Evolutionary conservation across 2,888 invertebrate species (phyloP).

Genomic region (Neuroscelio doddi): DNA sequence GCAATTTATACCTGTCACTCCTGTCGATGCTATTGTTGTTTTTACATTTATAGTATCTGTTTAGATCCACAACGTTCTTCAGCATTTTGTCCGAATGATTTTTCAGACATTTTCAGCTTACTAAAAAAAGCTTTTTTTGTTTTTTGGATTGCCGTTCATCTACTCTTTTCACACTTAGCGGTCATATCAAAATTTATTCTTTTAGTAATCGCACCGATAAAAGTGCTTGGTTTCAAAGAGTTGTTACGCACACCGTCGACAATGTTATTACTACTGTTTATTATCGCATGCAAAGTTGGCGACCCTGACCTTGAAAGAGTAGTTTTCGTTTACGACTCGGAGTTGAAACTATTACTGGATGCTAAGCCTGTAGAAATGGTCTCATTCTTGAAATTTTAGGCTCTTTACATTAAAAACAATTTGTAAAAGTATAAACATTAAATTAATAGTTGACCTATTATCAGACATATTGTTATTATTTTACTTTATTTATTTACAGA

Average conservation of each 20-base stretch:
- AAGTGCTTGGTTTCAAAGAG: slow-evolving; percentile 73
- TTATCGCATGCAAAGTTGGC: slow-evolving; percentile 46
- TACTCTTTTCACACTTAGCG: slow-evolving; percentile 82
- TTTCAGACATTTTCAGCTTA: slow-evolving; percentile 81
- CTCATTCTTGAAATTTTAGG: too few species aligned
- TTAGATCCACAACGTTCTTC: slow-evolving; percentile 70
- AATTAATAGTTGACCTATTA: too few species aligned
- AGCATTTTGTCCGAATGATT: slow-evolving; percentile 76
- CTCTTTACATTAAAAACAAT: too few species aligned
- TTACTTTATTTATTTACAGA: too few species aligned
- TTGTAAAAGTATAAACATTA: too few species aligned
- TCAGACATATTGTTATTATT: too few species aligned
- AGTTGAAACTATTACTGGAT: slow-evolving; percentile 72
- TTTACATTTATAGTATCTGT: slow-evolving; percentile 65
- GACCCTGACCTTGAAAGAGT: slow-evolving; percentile 53
- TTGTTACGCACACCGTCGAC: slow-evolving; percentile 40
- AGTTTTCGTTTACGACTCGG: slow-evolving; percentile 54
- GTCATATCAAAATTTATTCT: slow-evolving; percentile 94
- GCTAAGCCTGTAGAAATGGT: too few species aligned
- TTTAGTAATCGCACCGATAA: slow-evolving; percentile 91
- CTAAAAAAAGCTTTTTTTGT: slow-evolving; percentile 81
- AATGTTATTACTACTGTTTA: slow-evolving; percentile 54
- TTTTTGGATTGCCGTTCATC: slow-evolving; percentile 75
- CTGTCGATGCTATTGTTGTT: slow-evolving; percentile 56
- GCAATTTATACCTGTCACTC: slow-evolving; percentile 61